A percentile compares a stretch with the other conserved stretches of the same genome.
phyloP scores from a whole-genome alignment of 2,888 invertebrate species.

The Dusona sp. region DNA sequence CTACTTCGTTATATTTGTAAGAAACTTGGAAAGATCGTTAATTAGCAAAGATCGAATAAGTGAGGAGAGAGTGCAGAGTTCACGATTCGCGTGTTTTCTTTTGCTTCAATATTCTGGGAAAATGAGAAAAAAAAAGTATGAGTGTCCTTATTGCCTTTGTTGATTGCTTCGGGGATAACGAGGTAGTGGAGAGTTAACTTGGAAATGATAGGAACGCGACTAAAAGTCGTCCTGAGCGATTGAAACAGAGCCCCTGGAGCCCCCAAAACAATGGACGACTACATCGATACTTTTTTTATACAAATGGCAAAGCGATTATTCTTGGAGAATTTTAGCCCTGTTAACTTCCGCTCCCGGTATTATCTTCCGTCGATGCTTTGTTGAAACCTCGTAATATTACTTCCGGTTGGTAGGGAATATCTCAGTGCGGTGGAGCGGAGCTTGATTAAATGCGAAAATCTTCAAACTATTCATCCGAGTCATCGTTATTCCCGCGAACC shows the following conservation, averaged over 20 bases:
- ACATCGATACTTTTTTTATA: background rate
- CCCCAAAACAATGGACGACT: conserved; percentile 48
- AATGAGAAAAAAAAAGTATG: background rate
- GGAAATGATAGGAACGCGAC: background rate
- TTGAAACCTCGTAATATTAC: conserved; percentile 15
- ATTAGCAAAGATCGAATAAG: conserved; percentile 47
- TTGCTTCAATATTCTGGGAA: background rate
- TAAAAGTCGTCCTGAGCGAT: conserved; percentile 15
- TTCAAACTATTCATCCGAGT: conserved; percentile 11
- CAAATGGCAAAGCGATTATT: conserved; percentile 56
- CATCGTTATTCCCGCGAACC: conserved; percentile 3
- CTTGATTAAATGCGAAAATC: conserved; percentile 29
- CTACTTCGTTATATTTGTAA: background rate
- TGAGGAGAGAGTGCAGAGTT: conserved; percentile 32
- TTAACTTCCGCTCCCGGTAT: conserved; percentile 5
- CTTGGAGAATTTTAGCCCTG: conserved; percentile 25
- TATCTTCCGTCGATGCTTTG: background rate
- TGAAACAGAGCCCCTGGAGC: background rate
- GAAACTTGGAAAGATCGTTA: background rate
- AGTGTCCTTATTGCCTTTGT: conserved; percentile 31
- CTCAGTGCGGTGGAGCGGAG: background rate
- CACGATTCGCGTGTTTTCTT: background rate
- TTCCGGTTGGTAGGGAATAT: background rate
- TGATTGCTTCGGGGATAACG: conserved; percentile 52
- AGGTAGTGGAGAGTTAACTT: conserved; percentile 8